Conservation (phyloP, 2,113 vertebrate genomes). For the Poicephalus meyeri region DNA sequence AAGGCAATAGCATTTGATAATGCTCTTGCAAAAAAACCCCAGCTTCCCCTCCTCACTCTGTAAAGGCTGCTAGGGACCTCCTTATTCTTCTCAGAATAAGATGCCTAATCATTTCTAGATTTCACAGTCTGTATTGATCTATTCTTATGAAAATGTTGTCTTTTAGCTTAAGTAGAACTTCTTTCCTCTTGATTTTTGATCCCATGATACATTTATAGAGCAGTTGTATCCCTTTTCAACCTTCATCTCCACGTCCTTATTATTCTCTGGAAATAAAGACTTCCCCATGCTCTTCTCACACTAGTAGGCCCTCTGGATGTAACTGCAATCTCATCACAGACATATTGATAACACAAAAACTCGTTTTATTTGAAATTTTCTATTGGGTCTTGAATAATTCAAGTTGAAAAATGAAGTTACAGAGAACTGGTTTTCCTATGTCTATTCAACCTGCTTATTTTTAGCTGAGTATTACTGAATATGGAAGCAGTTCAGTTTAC, state of each 20-base stretch:
- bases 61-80: neutral
- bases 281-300: neutral
- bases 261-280: neutral
- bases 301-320: neutral
- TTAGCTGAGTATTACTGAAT: constrained; percentile 64
- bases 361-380: neutral
- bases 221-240: neutral
- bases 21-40: neutral
- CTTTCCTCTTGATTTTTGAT: neutral
- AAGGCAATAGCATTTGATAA: neutral
- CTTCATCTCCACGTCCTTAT: neutral
- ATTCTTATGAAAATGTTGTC: neutral
- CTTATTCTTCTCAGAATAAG: neutral
- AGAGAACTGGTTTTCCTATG: neutral
- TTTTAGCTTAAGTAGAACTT: neutral
- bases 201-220: neutral
- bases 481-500: constrained; percentile 70
- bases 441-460: constrained; percentile 64
- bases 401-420: neutral
- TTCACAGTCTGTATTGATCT: neutral
- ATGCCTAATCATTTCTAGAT: neutral
- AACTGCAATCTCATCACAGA: neutral
- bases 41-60: neutral
- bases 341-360: neutral
- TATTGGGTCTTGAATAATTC: neutral